Percentiles rank a stretch among this genome's conserved stretches.
These are phyloP conservation scores for Oreochromis spilurus DNA, from an alignment of 2,113 vertebrate genomes.

Conservation along the genomic window DNA sequence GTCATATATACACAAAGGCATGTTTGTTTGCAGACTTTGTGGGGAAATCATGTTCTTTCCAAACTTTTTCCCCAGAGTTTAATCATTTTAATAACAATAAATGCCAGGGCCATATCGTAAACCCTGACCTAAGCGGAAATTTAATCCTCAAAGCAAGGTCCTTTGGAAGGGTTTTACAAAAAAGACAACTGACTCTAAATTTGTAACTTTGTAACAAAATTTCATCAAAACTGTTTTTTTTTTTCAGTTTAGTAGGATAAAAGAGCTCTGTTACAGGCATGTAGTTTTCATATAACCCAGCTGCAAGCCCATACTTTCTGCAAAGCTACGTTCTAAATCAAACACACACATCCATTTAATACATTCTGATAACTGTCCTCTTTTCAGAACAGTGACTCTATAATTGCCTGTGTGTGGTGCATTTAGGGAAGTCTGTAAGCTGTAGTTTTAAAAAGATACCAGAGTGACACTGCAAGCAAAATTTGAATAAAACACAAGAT, in stretches of 20 bases:
- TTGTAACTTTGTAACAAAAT: background rate
- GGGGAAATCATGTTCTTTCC: background rate
- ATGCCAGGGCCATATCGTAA: background rate
- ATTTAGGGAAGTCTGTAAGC: background rate
- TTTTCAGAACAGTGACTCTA: background rate
- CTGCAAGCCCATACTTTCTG: background rate
- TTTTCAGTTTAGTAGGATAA: accelerated
- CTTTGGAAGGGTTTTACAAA: background rate
- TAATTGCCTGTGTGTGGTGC: background rate
- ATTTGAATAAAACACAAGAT: background rate
- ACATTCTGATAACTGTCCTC: background rate
- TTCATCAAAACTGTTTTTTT: background rate
- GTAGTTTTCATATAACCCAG: background rate
- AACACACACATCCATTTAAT: no score
- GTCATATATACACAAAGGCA: background rate
- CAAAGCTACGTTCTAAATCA: background rate
- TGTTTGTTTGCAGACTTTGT: background rate
- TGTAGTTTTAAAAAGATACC: background rate
- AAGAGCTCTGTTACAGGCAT: background rate
- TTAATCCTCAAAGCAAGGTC: background rate
- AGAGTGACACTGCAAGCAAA: background rate
- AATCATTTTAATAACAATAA: background rate
- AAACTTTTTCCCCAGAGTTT: background rate
- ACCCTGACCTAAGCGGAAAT: background rate
- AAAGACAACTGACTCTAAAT: background rate